phyloP scores from a whole-genome alignment of 2,888 invertebrate genomes.

The Pristionchus fissidentatus region DNA sequence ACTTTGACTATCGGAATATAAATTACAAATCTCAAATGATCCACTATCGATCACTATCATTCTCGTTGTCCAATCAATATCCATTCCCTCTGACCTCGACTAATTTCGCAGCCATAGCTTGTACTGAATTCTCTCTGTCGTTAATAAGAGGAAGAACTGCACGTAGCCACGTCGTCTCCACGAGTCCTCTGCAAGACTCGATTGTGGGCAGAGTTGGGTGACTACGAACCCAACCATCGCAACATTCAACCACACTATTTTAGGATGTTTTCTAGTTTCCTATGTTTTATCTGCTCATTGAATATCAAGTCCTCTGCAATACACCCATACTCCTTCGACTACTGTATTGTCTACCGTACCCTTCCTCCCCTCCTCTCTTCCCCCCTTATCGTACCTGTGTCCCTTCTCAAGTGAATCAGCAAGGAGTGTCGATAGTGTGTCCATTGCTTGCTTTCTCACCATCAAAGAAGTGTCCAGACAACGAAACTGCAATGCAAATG shows the following conservation, averaged over 20 bases:
- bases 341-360: too few species aligned
- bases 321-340: too few species aligned
- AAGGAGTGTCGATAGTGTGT: slow-evolving; percentile 79
- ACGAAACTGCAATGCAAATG: slow-evolving; percentile 46
- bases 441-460: slow-evolving; percentile 79
- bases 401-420: slow-evolving; percentile 76
- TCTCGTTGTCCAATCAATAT: too few species aligned
- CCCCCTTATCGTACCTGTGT: slow-evolving; percentile 3
- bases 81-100: slow-evolving; percentile 47
- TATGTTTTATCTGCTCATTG: too few species aligned
- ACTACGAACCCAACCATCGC: too few species aligned
- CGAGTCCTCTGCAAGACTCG: background rate
- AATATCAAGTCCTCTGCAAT: too few species aligned
- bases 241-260: too few species aligned
- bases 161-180: slow-evolving; percentile 58
- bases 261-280: too few species aligned
- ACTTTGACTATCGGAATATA: background rate
- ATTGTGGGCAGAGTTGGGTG: too few species aligned
- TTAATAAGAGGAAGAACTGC: slow-evolving; percentile 80
- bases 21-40: background rate
- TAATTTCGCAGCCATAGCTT: slow-evolving; percentile 54
- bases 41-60: background rate
- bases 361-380: background rate
- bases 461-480: slow-evolving; percentile 78
- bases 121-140: slow-evolving; percentile 78